Base-by-base conservation (phyloP, 2,888 invertebrate genomes). In the Phengaris arion region DNA sequence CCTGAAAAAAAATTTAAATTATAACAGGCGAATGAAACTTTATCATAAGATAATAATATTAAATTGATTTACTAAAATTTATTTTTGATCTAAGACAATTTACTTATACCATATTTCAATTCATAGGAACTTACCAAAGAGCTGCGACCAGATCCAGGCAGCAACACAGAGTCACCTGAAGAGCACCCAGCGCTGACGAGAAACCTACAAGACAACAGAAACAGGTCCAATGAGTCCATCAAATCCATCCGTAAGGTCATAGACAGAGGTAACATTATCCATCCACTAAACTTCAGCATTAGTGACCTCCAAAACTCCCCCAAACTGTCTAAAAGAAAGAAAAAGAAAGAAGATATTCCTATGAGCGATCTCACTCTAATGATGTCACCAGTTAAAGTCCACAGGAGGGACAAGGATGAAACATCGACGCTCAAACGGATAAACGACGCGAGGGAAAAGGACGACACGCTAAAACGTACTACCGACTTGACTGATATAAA, bases 101-200 rank as follows among this genome's bases (percentile, higher is more conserved):
- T 12, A 57, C 12, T 64, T 68, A 75, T n/a, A 68, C 35, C 2
- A 45, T 1, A 59, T 8, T 22, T 74, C 74, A 68, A 74, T 76
- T 77, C 64, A 73, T 83, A 93, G 93, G 94, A 95, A 83, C 82
- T 95, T 74, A 94, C 95, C 1, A 89, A 86, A 79, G 88, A 89
- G 77, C 81, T 90, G 9, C 87, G 84, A 74, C 91, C 94, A 57
- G 94, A 95, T 81, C 95, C 96, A 0, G 95, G 95, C 12, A 96
- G 96, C 83, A 96, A 96, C 82, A 94, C 94, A 13, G 96, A 96
- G 82, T 95, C 96, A 0, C 95, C 96, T 0, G 95, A 95, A 84
- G 94, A 95, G 51, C 86, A 89, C 69, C 94, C 95, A 0, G 83
- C 92, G 0, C 82, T 88, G 12, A 93, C 83, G 81, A 87, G 83